Conservation (phyloP, 2,888 invertebrate genomes). For the Callyntrura guangdongensis region DNA sequence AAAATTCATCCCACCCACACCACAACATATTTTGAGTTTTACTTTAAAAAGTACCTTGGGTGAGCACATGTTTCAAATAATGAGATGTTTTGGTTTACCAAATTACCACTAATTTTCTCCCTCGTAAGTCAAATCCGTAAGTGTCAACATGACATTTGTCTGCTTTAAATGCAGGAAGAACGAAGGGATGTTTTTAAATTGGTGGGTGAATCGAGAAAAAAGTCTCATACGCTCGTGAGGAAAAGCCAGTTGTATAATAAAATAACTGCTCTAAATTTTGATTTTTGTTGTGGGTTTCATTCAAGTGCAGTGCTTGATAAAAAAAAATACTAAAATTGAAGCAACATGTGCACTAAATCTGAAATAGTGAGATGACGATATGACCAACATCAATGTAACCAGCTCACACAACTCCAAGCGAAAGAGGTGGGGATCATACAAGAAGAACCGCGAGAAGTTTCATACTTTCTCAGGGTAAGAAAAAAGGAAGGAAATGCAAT, state of each 20-base stretch:
- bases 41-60: too few relatives aligned
- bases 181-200: background rate
- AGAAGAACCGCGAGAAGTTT: background rate
- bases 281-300: background rate
- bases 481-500: constrained; percentile 64
- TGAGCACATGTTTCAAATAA: constrained; percentile 80
- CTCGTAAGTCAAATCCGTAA: constrained; percentile 83
- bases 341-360: constrained; percentile 2
- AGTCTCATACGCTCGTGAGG: background rate
- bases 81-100: constrained; percentile 78
- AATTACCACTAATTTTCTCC: constrained; percentile 84
- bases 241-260: background rate
- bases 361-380: background rate
- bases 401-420: background rate
- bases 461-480: constrained; percentile 9
- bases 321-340: background rate
- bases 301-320: too few relatives aligned
- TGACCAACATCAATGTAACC: background rate
- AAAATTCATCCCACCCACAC: constrained; percentile 23
- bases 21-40: constrained; percentile 36
- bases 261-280: background rate
- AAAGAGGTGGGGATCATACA: background rate
- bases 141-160: constrained; percentile 80
- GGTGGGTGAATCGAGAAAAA: constrained; percentile 38
- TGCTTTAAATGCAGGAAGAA: background rate